These are phyloP conservation scores for Erethizon dorsatum DNA, from an alignment of 2,797 vertebrate species.

Conservation along the genomic window DNA sequence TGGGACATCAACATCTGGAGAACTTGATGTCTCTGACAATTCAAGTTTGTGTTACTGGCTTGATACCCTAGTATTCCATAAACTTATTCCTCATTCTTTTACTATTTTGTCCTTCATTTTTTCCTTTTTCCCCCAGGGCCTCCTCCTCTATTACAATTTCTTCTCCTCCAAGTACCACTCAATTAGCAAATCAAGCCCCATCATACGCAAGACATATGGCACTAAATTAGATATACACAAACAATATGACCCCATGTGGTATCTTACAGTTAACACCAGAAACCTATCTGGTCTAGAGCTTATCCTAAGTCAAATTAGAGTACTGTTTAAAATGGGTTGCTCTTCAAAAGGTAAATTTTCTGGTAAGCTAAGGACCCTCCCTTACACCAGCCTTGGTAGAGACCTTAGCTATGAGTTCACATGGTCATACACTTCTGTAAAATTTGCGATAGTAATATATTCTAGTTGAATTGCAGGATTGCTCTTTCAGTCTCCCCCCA, in stretches of 20 bases:
- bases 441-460: slow-evolving; percentile 19
- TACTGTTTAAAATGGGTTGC: neutral
- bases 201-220: neutral
- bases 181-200: neutral
- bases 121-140: neutral
- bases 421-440: neutral
- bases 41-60: neutral
- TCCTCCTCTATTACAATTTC: slow-evolving; percentile 44
- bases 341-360: slow-evolving; percentile 38
- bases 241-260: neutral
- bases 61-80: neutral
- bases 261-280: neutral
- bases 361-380: neutral
- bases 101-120: slow-evolving; percentile 26
- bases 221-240: neutral
- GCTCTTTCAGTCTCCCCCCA: neutral
- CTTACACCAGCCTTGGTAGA: neutral
- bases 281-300: neutral
- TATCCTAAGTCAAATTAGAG: neutral
- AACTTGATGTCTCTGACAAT: neutral
- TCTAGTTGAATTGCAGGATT: neutral
- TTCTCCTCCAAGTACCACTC: neutral
- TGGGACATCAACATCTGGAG: neutral
- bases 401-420: neutral
- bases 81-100: neutral